phyloP scores from a whole-genome alignment of 2,888 invertebrate genomes.

The Phaedon cochleariae region DNA sequence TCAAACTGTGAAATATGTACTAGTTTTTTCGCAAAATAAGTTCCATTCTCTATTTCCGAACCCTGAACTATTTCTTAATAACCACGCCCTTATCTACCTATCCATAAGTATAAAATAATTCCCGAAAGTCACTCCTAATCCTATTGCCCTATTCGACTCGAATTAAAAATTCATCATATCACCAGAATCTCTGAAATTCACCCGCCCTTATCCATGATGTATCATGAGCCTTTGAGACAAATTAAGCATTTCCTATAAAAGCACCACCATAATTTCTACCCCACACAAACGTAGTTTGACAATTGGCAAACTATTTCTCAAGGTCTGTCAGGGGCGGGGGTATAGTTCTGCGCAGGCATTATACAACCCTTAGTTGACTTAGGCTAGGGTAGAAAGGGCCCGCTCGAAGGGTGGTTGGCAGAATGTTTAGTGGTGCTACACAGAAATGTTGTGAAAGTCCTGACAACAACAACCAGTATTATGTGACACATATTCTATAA shows the following conservation, averaged over 20 bases:
- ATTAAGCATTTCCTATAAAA: neutral
- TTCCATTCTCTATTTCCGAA: no score
- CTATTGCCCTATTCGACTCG: no score
- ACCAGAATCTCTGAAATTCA: neutral
- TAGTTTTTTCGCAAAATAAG: no score
- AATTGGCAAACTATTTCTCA: constrained; percentile 40
- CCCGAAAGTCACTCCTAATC: no score
- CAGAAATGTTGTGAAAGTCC: constrained; percentile 35
- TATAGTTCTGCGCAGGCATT: constrained; percentile 42
- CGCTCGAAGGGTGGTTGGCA: constrained; percentile 37
- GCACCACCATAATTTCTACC: neutral
- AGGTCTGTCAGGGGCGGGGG: constrained; percentile 33
- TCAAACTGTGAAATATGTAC: no score
- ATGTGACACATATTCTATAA: constrained; percentile 25
- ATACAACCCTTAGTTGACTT: constrained; percentile 45
- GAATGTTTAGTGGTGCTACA: constrained; percentile 34
- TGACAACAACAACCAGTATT: neutral
- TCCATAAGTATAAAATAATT: no score
- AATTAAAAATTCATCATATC: no score
- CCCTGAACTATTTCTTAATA: no score
- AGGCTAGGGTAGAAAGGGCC: constrained; percentile 42
- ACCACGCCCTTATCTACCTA: no score
- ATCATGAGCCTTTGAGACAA: neutral
- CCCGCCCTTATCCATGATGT: neutral
- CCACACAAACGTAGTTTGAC: neutral